Conservation (phyloP, 2,888 invertebrate genomes). For the Neuroscelio doddi region DNA sequence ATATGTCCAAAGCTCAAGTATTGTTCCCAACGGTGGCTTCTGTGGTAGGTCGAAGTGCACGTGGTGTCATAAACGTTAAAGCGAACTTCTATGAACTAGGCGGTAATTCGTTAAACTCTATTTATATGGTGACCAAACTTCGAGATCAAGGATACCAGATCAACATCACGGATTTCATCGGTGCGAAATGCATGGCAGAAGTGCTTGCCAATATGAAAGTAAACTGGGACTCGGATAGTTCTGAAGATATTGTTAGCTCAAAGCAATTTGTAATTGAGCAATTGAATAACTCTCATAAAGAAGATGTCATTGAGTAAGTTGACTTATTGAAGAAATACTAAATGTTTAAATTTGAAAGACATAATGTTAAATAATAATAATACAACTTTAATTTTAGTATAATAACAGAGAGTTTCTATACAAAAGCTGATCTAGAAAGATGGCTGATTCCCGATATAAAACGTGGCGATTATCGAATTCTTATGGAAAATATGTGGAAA, state of each 20-base stretch:
- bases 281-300: constrained; percentile 78
- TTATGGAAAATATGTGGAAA: constrained; percentile 82
- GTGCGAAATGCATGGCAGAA: constrained; percentile 81
- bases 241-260: constrained; percentile 55
- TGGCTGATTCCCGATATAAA: constrained; percentile 82
- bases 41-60: constrained; percentile 79
- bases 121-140: constrained; percentile 84
- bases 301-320: constrained; percentile 81
- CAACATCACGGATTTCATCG: constrained; percentile 86
- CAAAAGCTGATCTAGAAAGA: constrained; percentile 88
- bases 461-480: constrained; percentile 79
- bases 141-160: constrained; percentile 85
- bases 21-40: constrained; percentile 84
- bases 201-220: constrained; percentile 77
- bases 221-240: constrained; percentile 55
- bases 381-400: constrained; percentile 76
- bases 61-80: constrained; percentile 77
- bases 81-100: constrained; percentile 89
- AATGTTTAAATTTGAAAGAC: too few species aligned
- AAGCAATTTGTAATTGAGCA: constrained; percentile 74
- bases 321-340: constrained; percentile 8
- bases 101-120: constrained; percentile 90
- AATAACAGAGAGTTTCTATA: constrained; percentile 88
- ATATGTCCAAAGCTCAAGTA: constrained; percentile 78
- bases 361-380: too few species aligned